A percentile compares a stretch with the other conserved stretches of the same genome.
These are phyloP conservation scores for Sitobion miscanthi DNA, from an alignment of 1,140 invertebrate genomes.

Conservation along the genomic window DNA sequence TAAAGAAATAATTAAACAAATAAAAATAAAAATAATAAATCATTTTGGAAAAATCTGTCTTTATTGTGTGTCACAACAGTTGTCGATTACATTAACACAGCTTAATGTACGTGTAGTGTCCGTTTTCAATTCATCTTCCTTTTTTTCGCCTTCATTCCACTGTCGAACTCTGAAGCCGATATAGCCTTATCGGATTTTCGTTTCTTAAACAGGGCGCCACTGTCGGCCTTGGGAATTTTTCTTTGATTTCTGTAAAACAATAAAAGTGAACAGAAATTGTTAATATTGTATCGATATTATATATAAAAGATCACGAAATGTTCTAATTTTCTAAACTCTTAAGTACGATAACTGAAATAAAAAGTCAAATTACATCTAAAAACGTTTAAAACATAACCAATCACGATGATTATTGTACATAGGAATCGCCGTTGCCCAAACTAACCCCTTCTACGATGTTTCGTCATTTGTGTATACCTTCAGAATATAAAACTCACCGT, in stretches of 20 bases:
- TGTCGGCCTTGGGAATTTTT: constrained; percentile 37
- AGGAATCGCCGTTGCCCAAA: not conserved
- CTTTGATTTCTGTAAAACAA: constrained; percentile 43
- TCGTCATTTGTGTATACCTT: not conserved
- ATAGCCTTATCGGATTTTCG: not conserved
- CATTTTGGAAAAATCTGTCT: not conserved
- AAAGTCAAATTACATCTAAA: not conserved
- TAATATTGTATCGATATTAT: not conserved
- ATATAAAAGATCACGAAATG: not conserved
- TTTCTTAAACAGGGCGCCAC: constrained; percentile 41
- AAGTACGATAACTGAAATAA: not conserved
- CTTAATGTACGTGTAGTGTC: not conserved
- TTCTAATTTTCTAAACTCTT: not conserved
- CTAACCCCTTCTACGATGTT: not conserved
- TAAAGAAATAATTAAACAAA: not conserved
- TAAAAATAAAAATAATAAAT: not conserved
- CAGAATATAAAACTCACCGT: not conserved
- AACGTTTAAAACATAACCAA: not conserved
- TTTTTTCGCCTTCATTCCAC: constrained; percentile 44
- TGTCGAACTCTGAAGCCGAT: constrained; percentile 45
- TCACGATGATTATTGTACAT: not conserved
- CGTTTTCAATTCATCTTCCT: constrained; percentile 44
- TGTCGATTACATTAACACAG: not conserved
- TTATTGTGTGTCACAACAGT: not conserved
- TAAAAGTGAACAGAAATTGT: not conserved